Evolutionary conservation across 2,888 invertebrate genomes (phyloP).

Genomic region (Pseudococcus jackbeardsleyi): DNA sequence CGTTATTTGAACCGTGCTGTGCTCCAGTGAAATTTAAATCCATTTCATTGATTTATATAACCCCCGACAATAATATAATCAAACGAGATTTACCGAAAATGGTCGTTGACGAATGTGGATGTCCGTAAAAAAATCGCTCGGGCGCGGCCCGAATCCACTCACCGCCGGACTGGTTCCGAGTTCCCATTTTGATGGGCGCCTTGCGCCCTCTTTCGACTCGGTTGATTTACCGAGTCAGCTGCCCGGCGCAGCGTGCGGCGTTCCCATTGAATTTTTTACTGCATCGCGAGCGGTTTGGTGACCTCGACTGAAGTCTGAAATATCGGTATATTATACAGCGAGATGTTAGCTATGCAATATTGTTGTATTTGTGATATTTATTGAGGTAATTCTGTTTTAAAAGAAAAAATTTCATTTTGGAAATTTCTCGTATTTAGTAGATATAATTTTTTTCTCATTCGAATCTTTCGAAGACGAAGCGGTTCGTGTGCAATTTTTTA

Average conservation of each 20-base stretch:
- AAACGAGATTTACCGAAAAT: slow-evolving; percentile 95
- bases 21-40: slow-evolving; percentile 92
- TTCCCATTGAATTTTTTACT: background rate
- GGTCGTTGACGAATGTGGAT: slow-evolving; percentile 96
- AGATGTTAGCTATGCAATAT: slow-evolving; percentile 36
- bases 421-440: slow-evolving; percentile 25
- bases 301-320: slow-evolving; percentile 50
- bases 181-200: background rate
- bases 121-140: slow-evolving; percentile 77
- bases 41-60: slow-evolving; percentile 93
- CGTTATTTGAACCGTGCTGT: slow-evolving; percentile 91
- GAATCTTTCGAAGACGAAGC: background rate
- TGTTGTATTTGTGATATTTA: slow-evolving; percentile 54
- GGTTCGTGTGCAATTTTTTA: background rate
- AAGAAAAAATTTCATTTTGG: slow-evolving; percentile 35
- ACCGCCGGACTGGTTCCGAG: background rate
- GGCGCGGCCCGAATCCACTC: background rate
- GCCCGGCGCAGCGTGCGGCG: background rate
- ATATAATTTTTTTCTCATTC: background rate
- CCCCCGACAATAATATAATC: slow-evolving; percentile 89
- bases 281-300: slow-evolving; percentile 15
- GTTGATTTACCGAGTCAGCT: background rate
- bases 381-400: slow-evolving; percentile 47
- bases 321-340: slow-evolving; percentile 48
- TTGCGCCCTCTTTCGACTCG: background rate